Evolutionary conservation across 2,113 vertebrate species (phyloP).

Genomic region (Tragelaphus scriptus): DNA sequence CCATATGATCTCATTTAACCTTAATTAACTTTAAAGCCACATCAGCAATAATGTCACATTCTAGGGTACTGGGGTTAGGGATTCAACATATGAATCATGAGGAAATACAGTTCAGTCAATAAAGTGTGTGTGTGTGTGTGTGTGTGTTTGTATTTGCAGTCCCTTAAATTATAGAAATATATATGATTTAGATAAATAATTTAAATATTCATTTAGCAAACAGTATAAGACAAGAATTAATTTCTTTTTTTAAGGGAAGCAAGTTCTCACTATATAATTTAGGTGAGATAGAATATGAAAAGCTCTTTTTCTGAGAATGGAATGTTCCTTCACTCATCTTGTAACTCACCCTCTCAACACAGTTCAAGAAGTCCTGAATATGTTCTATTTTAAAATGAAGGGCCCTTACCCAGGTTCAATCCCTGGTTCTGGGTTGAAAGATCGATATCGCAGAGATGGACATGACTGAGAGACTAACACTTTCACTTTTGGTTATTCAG

Average conservation of each 20-base stretch:
- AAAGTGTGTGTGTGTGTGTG: not conserved
- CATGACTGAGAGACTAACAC: fast-evolving
- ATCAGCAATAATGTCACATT: not conserved
- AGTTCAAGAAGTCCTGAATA: not conserved
- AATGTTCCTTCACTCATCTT: not conserved
- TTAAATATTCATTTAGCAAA: not conserved
- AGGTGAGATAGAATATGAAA: not conserved
- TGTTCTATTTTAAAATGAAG: not conserved
- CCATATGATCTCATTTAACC: not conserved
- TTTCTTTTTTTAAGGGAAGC: not conserved
- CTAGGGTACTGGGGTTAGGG: not conserved
- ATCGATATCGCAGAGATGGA: not conserved
- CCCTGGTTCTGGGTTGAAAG: not conserved
- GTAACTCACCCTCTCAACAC: not conserved
- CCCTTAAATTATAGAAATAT: not conserved
- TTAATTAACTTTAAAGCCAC: not conserved
- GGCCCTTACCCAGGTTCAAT: not conserved
- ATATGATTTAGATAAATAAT: not conserved
- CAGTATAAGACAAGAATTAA: not conserved
- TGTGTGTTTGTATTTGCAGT: not conserved
- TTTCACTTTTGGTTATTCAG: not conserved
- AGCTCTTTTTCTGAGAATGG: not conserved
- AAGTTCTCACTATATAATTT: not conserved
- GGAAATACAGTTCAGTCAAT: not conserved
- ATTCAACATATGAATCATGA: not conserved